A percentile compares a stretch with the other conserved stretches of the same genome.
Evolutionary conservation across 2,113 vertebrate genomes (phyloP).

Genomic region (Axis porcinus): DNA sequence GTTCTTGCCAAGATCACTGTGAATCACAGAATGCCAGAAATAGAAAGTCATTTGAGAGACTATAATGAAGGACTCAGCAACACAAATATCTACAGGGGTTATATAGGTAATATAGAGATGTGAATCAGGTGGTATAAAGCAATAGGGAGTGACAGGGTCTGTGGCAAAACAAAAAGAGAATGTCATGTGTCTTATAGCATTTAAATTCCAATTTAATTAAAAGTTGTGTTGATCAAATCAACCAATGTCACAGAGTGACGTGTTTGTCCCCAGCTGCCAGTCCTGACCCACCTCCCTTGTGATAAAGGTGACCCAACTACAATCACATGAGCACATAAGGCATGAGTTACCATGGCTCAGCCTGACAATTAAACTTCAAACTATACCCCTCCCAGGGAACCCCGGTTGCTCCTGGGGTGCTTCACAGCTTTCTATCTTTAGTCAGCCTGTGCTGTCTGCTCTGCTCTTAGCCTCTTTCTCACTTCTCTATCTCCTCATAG

Average conservation of each 20-base stretch:
- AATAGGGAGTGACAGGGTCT: neutral
- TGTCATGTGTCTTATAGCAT: no score
- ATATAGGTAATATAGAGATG: neutral
- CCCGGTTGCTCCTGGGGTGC: neutral
- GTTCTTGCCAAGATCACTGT: neutral
- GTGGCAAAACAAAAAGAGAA: neutral
- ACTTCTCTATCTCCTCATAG: neutral
- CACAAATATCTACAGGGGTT: neutral
- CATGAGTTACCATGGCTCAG: neutral
- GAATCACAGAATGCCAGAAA: neutral
- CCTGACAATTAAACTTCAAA: neutral
- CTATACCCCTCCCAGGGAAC: neutral
- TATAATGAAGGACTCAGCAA: neutral
- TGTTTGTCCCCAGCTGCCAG: neutral
- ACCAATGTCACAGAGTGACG: neutral
- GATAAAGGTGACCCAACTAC: neutral
- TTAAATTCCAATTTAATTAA: neutral
- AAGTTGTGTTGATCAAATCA: neutral
- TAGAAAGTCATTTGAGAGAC: neutral
- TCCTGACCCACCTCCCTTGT: neutral
- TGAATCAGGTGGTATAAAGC: neutral
- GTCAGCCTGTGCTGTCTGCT: accelerated
- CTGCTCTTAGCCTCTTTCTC: neutral
- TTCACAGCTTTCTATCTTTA: neutral
- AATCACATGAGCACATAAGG: neutral